Percentiles rank a stretch among this genome's conserved stretches.
These are phyloP conservation scores for Phortica variegata DNA, from an alignment of 1,140 invertebrate genomes.

Conservation along the genomic window DNA sequence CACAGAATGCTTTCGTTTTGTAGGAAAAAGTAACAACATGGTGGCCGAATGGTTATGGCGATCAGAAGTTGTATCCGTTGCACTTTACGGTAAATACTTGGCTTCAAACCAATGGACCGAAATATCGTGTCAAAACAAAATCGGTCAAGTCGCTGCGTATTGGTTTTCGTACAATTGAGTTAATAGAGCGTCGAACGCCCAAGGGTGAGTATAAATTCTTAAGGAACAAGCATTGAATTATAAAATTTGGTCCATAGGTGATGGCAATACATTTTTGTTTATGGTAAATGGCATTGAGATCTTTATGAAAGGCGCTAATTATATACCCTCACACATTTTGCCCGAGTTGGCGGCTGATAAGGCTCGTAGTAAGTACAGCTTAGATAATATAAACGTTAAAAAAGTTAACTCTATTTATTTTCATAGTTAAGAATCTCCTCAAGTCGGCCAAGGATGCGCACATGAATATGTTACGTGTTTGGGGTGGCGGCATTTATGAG, in stretches of 20 bases:
- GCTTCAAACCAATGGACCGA: slow-evolving; percentile 27
- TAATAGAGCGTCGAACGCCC: slow-evolving; percentile 67
- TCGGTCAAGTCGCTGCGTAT: slow-evolving; percentile 62
- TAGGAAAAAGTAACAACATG: slow-evolving; percentile 67
- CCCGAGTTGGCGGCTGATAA: slow-evolving; percentile 70
- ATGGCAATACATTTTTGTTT: slow-evolving; percentile 85
- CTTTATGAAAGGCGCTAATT: slow-evolving; percentile 97
- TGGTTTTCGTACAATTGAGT: slow-evolving; percentile 85
- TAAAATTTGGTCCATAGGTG: slow-evolving; percentile 25
- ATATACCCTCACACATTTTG: slow-evolving; percentile 87
- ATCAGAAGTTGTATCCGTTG: slow-evolving; percentile 76
- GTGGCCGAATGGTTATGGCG: slow-evolving; percentile 96
- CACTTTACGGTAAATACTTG: slow-evolving; percentile 58
- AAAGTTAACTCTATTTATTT: too few relatives aligned
- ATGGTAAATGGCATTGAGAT: slow-evolving; percentile 82
- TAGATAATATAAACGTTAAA: background rate
- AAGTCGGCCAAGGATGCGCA: slow-evolving; percentile 73
- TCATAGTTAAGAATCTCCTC: slow-evolving; percentile 65
- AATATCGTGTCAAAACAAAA: slow-evolving; percentile 29
- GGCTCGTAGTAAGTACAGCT: slow-evolving; percentile 26
- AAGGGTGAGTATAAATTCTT: slow-evolving; percentile 9
- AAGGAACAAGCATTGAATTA: too few relatives aligned
- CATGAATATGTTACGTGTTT: slow-evolving; percentile 94
- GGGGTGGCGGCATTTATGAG: slow-evolving; percentile 97
- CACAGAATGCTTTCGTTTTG: background rate